Base-by-base conservation (phyloP, 2,113 vertebrate genomes). In the Semicossyphus pulcher region DNA sequence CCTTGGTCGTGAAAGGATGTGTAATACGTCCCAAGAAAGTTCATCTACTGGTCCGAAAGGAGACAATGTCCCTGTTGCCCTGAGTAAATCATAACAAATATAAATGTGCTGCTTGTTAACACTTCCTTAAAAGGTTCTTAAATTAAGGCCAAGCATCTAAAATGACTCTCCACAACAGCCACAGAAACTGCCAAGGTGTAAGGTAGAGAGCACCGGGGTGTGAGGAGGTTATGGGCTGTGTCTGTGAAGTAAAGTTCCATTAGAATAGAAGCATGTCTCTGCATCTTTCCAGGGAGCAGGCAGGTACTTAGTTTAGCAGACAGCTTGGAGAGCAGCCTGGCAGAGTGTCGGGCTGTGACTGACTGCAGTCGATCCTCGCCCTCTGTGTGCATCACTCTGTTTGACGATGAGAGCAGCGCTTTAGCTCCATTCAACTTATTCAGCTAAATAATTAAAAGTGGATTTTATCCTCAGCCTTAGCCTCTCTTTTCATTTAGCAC, bases 401-500 rank as follows among this genome's bases (percentile, higher is more conserved):
- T 63, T 76, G 68, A 83, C 59, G 65, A 78, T n/a, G 41, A 68
- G 54, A 73, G 51, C 64, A 23, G 32, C 4, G 63, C 36, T 53
- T 64, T 34, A 81, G 68, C 72, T 77, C 54, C 53, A 63, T 78
- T 71, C 76, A 78, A 76, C 80, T 34, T 31, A 80, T 56, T 68
- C 73, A 61, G 75, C 72, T 76, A 54, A 89, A 87, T 87, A 88
- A 89, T 90, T 88, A 78, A 91, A 80, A 75, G 63, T 76, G 76
- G 69, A 67, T 87, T 75, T 81, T 41, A 85, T 89, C 83, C 59
- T 78, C 71, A 47, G 42, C 62, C 71, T 59, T 3, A 45, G 8
- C 21, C 41, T 52, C 51, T 15, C 20, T 36, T 54, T 84, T 87
- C 78, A 78, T 71, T 83, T 68, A 58, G 18, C 48, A 53, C 45